Evolutionary conservation across 2,797 vertebrate genomes (phyloP).

Genomic region (Microhierax caerulescens): DNA sequence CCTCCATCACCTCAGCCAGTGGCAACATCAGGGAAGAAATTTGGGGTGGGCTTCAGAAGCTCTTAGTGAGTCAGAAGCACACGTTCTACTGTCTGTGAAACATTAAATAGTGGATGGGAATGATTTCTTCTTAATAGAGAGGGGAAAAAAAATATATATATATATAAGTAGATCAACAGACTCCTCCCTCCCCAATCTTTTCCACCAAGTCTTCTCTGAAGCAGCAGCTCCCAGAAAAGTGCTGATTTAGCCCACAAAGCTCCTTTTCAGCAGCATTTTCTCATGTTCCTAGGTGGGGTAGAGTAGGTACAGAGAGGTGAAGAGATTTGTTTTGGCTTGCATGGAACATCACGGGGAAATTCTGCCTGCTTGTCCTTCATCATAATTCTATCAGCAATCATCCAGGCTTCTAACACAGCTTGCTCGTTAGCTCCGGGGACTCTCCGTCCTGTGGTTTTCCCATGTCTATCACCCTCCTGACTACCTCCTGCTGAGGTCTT

Average conservation of each 20-base stretch:
- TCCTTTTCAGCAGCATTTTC: neutral
- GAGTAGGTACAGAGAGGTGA: neutral
- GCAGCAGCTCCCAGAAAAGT: neutral
- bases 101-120: neutral
- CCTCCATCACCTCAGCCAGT: neutral
- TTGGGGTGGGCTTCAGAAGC: neutral
- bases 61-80: neutral
- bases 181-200: neutral
- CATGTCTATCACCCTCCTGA: neutral
- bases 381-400: neutral
- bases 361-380: neutral
- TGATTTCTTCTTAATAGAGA: neutral
- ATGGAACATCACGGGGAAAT: neutral
- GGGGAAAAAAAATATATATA: neutral
- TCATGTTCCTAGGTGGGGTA: neutral
- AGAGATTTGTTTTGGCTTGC: constrained; percentile 21
- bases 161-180: neutral
- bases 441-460: neutral
- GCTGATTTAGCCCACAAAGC: neutral
- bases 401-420: neutral
- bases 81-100: neutral
- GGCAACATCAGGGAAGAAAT: neutral
- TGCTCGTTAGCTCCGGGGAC: neutral
- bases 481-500: neutral
- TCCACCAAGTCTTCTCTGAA: neutral